Conservation (phyloP, 1,140 invertebrate genomes). For the Ylistrum balloti region DNA sequence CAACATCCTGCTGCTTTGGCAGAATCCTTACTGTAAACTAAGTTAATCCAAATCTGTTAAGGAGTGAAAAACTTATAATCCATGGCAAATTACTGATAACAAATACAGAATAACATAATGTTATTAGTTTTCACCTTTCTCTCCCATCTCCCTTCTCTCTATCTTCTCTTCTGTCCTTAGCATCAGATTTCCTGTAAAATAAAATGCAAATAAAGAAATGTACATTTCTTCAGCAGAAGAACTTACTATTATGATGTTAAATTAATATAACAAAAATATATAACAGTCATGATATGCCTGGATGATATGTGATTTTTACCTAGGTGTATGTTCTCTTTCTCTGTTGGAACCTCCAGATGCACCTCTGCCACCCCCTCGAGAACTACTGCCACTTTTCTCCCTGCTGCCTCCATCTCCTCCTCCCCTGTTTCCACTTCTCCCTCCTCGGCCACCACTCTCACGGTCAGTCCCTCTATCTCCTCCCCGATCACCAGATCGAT, state of each 20-base stretch:
- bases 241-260: too few relatives aligned
- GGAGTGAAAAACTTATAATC: too few relatives aligned
- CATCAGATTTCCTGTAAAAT: background rate
- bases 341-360: background rate
- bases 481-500: background rate
- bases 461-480: background rate
- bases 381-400: background rate
- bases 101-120: too few relatives aligned
- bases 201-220: background rate
- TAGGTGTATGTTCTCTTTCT: background rate
- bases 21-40: too few relatives aligned
- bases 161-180: conserved; percentile 42
- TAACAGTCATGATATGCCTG: too few relatives aligned
- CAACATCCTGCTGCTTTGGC: too few relatives aligned
- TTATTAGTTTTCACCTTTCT: conserved; percentile 56
- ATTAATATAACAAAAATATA: too few relatives aligned
- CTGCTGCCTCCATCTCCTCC: conserved; percentile 54
- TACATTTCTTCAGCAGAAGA: too few relatives aligned
- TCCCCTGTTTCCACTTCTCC: conserved; percentile 45
- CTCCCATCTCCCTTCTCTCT: conserved; percentile 43
- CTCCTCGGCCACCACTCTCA: conserved; percentile 42
- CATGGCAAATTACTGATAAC: too few relatives aligned
- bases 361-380: conserved; percentile 42
- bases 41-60: too few relatives aligned
- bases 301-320: background rate